These are phyloP conservation scores for Pollachius pollachius DNA, from an alignment of 2,113 vertebrate species.

Conservation along the genomic window DNA sequence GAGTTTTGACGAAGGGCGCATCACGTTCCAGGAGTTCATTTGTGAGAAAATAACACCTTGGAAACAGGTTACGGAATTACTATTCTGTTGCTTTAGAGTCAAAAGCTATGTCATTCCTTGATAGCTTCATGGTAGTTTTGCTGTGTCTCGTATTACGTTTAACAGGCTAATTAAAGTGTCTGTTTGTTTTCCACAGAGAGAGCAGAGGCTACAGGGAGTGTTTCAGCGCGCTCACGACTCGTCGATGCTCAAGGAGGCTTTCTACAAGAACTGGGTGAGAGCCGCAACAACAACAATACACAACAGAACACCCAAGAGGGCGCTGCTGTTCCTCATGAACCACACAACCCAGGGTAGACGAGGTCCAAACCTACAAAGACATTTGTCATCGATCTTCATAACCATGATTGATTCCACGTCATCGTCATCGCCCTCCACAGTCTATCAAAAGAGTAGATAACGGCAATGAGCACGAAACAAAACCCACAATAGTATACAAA, in stretches of 20 bases:
- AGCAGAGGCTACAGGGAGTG: constrained; percentile 75
- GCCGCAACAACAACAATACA: neutral
- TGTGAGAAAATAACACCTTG: too few relatives aligned
- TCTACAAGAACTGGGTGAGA: constrained; percentile 91
- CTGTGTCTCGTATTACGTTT: neutral
- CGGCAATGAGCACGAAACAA: too few relatives aligned
- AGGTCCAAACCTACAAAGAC: neutral
- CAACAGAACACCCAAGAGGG: too few relatives aligned
- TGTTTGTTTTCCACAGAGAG: constrained; percentile 74
- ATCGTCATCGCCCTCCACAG: too few relatives aligned
- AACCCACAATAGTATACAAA: too few relatives aligned
- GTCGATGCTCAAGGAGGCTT: constrained; percentile 75
- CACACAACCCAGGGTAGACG: neutral
- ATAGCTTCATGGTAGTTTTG: too few relatives aligned
- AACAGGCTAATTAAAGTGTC: neutral
- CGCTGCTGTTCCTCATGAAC: neutral
- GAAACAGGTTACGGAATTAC: neutral
- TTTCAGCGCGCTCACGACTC: constrained; percentile 79
- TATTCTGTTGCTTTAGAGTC: neutral
- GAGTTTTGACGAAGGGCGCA: too few relatives aligned
- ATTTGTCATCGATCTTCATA: too few relatives aligned
- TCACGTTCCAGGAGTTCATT: too few relatives aligned
- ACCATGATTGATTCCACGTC: neutral
- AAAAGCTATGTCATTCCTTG: neutral
- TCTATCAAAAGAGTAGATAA: too few relatives aligned